Percentiles rank a stretch among this genome's conserved stretches.
These are phyloP conservation scores for Hippocampus comes DNA, from an alignment of 2,113 vertebrate genomes.

Conservation along the genomic window DNA sequence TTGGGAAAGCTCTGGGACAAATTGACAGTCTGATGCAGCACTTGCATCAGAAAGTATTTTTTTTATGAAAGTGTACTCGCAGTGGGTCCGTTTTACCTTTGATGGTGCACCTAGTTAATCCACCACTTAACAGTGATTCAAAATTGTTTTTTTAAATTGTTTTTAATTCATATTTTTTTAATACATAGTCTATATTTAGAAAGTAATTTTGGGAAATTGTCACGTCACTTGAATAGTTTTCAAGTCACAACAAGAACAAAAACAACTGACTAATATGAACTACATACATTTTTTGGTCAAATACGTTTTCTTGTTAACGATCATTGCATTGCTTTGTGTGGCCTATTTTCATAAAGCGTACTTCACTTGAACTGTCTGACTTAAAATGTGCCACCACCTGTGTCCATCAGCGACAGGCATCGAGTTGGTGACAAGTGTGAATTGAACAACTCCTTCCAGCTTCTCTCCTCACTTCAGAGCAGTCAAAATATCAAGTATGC, in stretches of 20 bases:
- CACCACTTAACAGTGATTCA: neutral
- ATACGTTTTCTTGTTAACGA: neutral
- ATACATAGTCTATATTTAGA: too few relatives aligned
- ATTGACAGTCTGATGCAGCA: too few relatives aligned
- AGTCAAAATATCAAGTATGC: neutral
- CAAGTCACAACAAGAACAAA: too few relatives aligned
- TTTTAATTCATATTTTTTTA: neutral
- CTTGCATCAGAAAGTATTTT: neutral
- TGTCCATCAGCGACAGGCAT: neutral
- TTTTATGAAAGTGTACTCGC: neutral
- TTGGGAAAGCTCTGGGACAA: too few relatives aligned
- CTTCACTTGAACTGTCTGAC: neutral
- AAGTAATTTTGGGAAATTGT: too few relatives aligned
- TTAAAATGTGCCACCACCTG: neutral
- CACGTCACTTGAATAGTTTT: too few relatives aligned
- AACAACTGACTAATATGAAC: too few relatives aligned
- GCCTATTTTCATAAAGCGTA: neutral
- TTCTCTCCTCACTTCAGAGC: constrained; percentile 1
- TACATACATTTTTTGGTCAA: neutral
- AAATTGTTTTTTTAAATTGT: neutral
- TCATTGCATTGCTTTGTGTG: neutral
- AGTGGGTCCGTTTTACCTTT: neutral
- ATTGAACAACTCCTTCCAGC: neutral
- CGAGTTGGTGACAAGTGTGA: neutral
- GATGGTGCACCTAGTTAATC: too few relatives aligned